Conservation (phyloP, 2,888 invertebrate species). For the Hipparchia sbordonii region DNA sequence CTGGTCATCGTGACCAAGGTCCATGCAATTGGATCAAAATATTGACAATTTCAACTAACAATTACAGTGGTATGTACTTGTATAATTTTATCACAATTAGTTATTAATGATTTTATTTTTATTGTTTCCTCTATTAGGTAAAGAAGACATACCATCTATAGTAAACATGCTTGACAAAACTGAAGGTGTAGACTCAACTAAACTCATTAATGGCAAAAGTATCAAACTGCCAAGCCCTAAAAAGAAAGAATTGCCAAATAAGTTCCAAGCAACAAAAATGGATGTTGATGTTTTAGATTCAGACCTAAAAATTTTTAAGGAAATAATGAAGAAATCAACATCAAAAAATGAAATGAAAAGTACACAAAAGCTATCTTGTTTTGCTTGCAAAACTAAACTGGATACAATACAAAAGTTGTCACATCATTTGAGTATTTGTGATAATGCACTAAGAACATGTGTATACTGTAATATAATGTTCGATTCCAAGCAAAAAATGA, state of each 20-base stretch:
- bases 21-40: too few relatives aligned
- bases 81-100: not conserved
- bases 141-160: slow-evolving; percentile 75
- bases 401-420: slow-evolving; percentile 62
- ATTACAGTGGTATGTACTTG: too few relatives aligned
- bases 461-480: slow-evolving; percentile 64
- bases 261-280: slow-evolving; percentile 56
- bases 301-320: slow-evolving; percentile 68
- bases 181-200: slow-evolving; percentile 52
- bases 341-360: slow-evolving; percentile 49
- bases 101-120: not conserved
- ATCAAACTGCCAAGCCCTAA: slow-evolving; percentile 63
- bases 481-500: slow-evolving; percentile 70
- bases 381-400: slow-evolving; percentile 66
- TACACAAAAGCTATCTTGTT: slow-evolving; percentile 58
- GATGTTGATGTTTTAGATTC: slow-evolving; percentile 72
- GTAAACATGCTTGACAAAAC: slow-evolving; percentile 73
- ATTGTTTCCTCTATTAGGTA: slow-evolving; percentile 53
- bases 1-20: too few relatives aligned
- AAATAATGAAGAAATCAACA: slow-evolving; percentile 60
- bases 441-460: slow-evolving; percentile 65
- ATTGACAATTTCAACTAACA: too few relatives aligned
- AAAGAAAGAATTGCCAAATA: slow-evolving; percentile 53
- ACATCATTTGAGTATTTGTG: slow-evolving; percentile 69
- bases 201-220: slow-evolving; percentile 48